These are phyloP conservation scores for Calliopsis andreniformis DNA, from an alignment of 1,140 invertebrate species.

Conservation along the genomic window DNA sequence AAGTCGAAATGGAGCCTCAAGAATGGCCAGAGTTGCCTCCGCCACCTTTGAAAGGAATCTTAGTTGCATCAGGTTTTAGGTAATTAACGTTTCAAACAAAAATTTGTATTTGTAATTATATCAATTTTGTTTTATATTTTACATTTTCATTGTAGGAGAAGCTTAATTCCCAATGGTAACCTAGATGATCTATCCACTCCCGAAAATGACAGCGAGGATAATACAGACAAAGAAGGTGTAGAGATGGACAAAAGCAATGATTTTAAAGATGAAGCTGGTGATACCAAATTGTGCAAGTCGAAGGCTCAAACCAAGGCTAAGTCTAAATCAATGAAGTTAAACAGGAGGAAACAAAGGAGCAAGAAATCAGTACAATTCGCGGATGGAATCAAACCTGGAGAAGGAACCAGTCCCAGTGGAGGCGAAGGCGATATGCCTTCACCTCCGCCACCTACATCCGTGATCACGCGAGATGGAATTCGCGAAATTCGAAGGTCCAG, in stretches of 20 bases:
- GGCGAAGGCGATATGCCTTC: slow-evolving; percentile 85
- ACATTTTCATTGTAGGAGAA: slow-evolving; percentile 60
- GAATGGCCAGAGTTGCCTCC: slow-evolving; percentile 61
- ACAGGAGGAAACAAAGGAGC: slow-evolving; percentile 50
- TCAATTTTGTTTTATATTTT: neutral
- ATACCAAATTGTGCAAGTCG: slow-evolving; percentile 29
- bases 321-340: slow-evolving; percentile 35
- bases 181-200: slow-evolving; percentile 61
- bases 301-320: slow-evolving; percentile 42
- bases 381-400: slow-evolving; percentile 85
- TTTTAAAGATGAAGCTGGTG: slow-evolving; percentile 35
- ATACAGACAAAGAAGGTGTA: slow-evolving; percentile 56
- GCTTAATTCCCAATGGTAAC: slow-evolving; percentile 66
- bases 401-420: slow-evolving; percentile 85
- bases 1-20: slow-evolving; percentile 48
- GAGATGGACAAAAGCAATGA: slow-evolving; percentile 57
- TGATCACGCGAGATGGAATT: slow-evolving; percentile 71
- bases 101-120: slow-evolving; percentile 17
- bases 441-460: slow-evolving; percentile 82
- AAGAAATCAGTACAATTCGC: slow-evolving; percentile 84
- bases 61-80: slow-evolving; percentile 81
- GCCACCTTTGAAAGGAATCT: slow-evolving; percentile 80
- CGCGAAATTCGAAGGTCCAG: slow-evolving; percentile 80
- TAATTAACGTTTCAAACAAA: slow-evolving; percentile 51
- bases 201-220: slow-evolving; percentile 57